Evolutionary conservation across 2,888 invertebrate genomes (phyloP), one percentile per base, ranked within the genome.

Genomic region (Keiferia lycopersicella): DNA sequence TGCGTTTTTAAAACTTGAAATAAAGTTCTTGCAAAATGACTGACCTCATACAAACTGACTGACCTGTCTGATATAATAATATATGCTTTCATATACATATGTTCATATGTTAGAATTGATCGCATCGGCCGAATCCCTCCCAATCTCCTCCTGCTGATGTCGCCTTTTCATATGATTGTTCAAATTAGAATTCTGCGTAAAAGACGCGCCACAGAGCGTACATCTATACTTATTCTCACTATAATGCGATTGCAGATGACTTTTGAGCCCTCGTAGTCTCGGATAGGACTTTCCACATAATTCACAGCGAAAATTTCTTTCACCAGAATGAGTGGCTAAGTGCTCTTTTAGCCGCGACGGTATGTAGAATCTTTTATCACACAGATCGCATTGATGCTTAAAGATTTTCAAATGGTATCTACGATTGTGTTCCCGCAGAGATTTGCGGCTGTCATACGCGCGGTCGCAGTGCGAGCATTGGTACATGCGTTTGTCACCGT

Each of bases 221-320:
- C 94, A 94, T 1, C 88, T 82, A 66, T 86, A 92, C n/a, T 92
- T 92, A 64, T 92, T 88, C 64, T 93, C 93, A 0, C 84, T 88
- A 0, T 80, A 88, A 64, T 94, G 94, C 0, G 91, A 91, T 39
- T 93, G 87, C 76, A 93, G 87, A 71, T 94, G 94, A 0, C 93
- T 93, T 14, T 93, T 86, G n/a, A 90, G 62, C 0, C 86, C 87
- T 0, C 88, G 70, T 3, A 88, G 50, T 4, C 90, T 68, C 0
- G 90, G 90, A 59, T 89, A 91, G 12, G 83, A 85, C 64, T 90
- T 91, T 0, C 87, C 90, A 64, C 90, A 91, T 48, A 77, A 84
- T 12, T 89, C 89, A 41, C 90, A 90, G 0, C 88, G 65, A 14
- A 79, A 89, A 50, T 88, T 89, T 65, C 89, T 77, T n/a, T 91